These are phyloP conservation scores for Lycia hirtaria DNA, from an alignment of 2,888 invertebrate genomes.

Conservation along the genomic window DNA sequence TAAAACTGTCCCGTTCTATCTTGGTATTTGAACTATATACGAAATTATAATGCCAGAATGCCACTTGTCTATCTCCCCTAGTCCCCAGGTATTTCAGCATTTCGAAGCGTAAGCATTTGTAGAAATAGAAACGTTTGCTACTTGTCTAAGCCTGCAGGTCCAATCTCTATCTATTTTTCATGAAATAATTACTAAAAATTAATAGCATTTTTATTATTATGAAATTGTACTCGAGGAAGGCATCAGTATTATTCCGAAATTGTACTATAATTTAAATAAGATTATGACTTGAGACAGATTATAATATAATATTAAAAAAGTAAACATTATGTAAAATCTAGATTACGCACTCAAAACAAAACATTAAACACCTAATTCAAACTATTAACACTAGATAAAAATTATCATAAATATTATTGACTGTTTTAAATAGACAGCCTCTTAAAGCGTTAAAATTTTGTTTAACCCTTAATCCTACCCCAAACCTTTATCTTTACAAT, in stretches of 20 bases:
- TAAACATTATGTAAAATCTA: slow-evolving; percentile 3
- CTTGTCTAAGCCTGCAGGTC: too few relatives aligned
- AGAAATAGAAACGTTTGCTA: too few relatives aligned
- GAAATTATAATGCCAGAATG: too few relatives aligned
- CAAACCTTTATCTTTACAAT: slow-evolving; percentile 4
- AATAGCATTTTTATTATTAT: slow-evolving; percentile 45
- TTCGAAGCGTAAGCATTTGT: too few relatives aligned
- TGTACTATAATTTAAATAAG: slow-evolving; percentile 15
- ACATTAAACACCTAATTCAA: slow-evolving; percentile 9
- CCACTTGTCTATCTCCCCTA: too few relatives aligned
- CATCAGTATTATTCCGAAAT: slow-evolving; percentile 39
- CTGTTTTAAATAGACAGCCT: slow-evolving; percentile 23
- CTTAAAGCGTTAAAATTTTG: slow-evolving; percentile 16
- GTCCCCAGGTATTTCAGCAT: too few relatives aligned
- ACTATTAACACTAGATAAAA: slow-evolving; percentile 17
- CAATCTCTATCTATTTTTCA: too few relatives aligned
- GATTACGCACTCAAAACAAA: not conserved
- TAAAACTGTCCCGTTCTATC: too few relatives aligned
- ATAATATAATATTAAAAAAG: not conserved
- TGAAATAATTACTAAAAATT: slow-evolving; percentile 15
- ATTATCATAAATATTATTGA: slow-evolving; percentile 18
- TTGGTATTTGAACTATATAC: too few relatives aligned
- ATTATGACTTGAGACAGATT: slow-evolving; percentile 11
- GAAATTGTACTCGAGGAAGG: slow-evolving; percentile 63
- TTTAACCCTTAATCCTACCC: slow-evolving; percentile 17